A percentile compares a stretch with the other conserved stretches of the same genome.
Evolutionary conservation across 2,888 invertebrate genomes (phyloP).

Genomic region (Coleophora deauratella): DNA sequence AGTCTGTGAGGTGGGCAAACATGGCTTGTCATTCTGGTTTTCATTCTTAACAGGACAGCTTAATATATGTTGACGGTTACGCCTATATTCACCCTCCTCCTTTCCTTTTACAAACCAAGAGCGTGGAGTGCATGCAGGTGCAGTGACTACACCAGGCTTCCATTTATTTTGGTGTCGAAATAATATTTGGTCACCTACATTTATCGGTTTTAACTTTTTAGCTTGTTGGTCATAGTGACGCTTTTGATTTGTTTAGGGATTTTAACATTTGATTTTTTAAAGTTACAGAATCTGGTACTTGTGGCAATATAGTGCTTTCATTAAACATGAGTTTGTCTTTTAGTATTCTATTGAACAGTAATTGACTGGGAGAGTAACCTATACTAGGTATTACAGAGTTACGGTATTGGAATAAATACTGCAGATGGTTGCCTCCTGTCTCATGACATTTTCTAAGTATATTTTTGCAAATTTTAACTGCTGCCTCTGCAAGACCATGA

Average conservation of each 20-base stretch:
- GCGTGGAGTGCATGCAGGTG: background rate
- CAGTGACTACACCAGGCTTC: too few relatives aligned
- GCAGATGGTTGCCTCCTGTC: background rate
- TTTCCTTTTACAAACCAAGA: background rate
- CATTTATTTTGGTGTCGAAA: background rate
- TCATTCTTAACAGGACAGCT: too few relatives aligned
- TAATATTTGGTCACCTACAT: background rate
- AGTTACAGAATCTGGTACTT: background rate
- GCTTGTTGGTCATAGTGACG: background rate
- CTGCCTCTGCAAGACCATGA: background rate
- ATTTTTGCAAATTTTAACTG: background rate
- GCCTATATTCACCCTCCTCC: background rate
- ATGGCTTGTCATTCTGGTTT: too few relatives aligned
- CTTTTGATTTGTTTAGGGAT: background rate
- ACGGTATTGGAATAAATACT: background rate
- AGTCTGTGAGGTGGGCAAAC: too few relatives aligned
- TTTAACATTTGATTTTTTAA: background rate
- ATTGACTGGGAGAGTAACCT: background rate
- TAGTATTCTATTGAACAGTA: background rate
- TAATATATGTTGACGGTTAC: background rate
- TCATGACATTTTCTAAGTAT: background rate
- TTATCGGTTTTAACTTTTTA: background rate
- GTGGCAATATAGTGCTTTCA: background rate
- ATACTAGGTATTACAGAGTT: background rate
- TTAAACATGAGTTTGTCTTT: background rate